A percentile compares a stretch with the other conserved stretches of the same genome.
phyloP scores from a whole-genome alignment of 2,797 vertebrate species.

The Mus caroli region DNA sequence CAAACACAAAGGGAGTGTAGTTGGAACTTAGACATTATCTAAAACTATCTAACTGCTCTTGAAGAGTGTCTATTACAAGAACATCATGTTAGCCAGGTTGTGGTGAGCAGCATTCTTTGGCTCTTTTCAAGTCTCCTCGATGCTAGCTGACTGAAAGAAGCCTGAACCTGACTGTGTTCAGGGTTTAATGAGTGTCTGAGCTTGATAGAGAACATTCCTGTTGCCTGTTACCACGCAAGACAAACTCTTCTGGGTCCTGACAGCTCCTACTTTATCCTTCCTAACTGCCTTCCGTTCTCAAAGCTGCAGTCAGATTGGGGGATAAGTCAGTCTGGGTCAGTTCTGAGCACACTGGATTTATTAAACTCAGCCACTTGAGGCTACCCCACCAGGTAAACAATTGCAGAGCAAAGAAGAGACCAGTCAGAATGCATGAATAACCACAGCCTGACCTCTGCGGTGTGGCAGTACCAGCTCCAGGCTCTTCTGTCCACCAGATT shows the following conservation, averaged over 20 bases:
- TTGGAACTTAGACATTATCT: not conserved
- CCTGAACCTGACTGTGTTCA: not conserved
- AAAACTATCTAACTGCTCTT: not conserved
- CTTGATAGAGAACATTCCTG: constrained; percentile 22
- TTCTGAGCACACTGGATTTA: constrained; percentile 61
- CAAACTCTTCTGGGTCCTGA: constrained; percentile 55
- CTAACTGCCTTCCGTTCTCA: constrained; percentile 65
- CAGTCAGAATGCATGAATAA: not conserved
- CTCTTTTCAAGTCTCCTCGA: constrained; percentile 30
- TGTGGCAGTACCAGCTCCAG: not conserved
- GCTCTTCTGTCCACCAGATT: not conserved
- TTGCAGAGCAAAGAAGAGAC: not conserved
- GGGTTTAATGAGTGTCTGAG: constrained; percentile 55
- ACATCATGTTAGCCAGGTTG: not conserved
- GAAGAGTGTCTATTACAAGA: constrained; percentile 4
- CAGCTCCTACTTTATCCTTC: constrained; percentile 70
- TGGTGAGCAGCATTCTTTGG: constrained; percentile 27
- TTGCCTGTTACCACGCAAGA: constrained; percentile 47
- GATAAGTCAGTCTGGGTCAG: constrained; percentile 70
- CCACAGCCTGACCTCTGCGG: not conserved
- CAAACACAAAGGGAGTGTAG: not conserved
- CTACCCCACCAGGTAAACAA: constrained; percentile 45
- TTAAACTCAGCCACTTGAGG: constrained; percentile 45
- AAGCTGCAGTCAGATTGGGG: constrained; percentile 31
- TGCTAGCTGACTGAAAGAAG: not conserved